Conservation (phyloP, 2,113 vertebrate species). For the Dromas ardeola region DNA sequence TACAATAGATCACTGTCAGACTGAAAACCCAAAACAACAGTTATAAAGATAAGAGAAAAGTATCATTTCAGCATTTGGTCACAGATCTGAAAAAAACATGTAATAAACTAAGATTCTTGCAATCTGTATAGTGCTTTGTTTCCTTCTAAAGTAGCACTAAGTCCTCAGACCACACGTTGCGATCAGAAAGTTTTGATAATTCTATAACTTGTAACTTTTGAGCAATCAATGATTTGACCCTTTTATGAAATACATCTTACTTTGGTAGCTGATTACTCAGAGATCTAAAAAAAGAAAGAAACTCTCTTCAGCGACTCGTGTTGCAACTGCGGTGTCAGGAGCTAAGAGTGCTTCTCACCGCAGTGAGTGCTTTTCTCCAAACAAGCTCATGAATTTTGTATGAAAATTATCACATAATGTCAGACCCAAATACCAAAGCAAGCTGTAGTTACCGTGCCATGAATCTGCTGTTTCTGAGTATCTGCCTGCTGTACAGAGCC, state of each 20-base stretch:
- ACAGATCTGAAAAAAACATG: background rate
- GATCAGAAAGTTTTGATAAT: background rate
- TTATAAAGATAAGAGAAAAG: background rate
- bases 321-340: background rate
- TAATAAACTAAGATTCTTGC: background rate
- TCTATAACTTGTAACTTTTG: background rate
- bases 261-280: background rate
- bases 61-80: background rate
- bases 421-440: background rate
- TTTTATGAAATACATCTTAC: background rate
- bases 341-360: background rate
- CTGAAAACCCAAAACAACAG: background rate
- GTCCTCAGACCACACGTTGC: background rate
- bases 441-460: rapidly evolving
- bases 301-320: background rate
- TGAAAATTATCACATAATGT: background rate
- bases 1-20: background rate
- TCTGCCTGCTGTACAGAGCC: background rate
- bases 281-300: background rate
- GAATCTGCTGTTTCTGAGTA: background rate
- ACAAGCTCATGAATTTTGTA: background rate
- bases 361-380: background rate
- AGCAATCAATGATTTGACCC: background rate
- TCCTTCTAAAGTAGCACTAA: background rate
- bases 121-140: background rate